Base-by-base conservation (phyloP, 1,140 invertebrate genomes). In the Aethina tumida region DNA sequence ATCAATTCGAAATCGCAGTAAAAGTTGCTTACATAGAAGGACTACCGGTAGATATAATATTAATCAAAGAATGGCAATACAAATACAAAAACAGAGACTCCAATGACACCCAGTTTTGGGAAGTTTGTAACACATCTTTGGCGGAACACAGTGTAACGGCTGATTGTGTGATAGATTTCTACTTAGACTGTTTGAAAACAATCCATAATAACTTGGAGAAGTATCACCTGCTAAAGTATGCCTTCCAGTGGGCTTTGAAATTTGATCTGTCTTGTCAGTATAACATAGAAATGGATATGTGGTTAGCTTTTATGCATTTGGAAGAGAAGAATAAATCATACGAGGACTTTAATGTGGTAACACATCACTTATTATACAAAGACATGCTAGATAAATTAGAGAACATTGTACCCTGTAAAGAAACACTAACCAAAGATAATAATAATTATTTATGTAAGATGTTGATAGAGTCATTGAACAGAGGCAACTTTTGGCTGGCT, bases 41-140 rank as follows among this genome's bases (percentile, higher is more conserved):
- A 27, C 47, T 76, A 2, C 51, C 62, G 0, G 60, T 62, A 4
- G 67, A 71, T 37, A 52, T 66, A 18, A 69, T 73, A 36, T 49
- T 73, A 6, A 60, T 69, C 29, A 62, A 64, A 16, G 64, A 71
- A 53, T 73, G 70, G 68, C 51, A 56, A 12, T 45, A 65, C 30
- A 64, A 64, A 51, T 63, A 64, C 38, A 47, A 64, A 36, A 49
- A 40, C 25, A 29, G 57, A 10, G 26, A 49, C 3, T 17, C 53
- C 10, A 50, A 52, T 28, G 18, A 47, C 53, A 49, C 32, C 37
- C 48, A 56, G 2, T 77, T 75, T 52, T 73, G 75, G 62, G 61
- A 63, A 7, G 56, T 68, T 42, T 76, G 74, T 47, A 67, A 74
- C 30, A 47, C 59, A 37, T 65, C 69, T 35, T 75, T 79, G 41